Percentiles rank a stretch among this genome's conserved stretches.
phyloP scores from a whole-genome alignment of 2,113 vertebrate species.

The Mesoclemmys tuberculata region DNA sequence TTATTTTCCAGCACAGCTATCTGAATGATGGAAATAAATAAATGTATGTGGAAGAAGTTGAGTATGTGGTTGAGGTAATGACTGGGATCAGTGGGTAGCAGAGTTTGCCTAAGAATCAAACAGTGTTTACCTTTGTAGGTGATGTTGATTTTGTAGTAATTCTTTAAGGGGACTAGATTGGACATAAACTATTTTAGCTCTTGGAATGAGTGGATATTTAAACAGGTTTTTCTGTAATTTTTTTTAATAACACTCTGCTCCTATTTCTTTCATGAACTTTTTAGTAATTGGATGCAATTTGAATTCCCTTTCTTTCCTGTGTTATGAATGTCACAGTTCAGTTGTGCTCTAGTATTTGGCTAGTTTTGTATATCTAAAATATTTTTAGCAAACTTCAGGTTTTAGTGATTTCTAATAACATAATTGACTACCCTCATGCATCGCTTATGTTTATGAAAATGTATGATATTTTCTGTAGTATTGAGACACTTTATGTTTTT shows the following conservation, averaged over 20 bases:
- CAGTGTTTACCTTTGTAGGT: rapidly evolving
- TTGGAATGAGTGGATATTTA: not conserved
- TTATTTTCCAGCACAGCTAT: not conserved
- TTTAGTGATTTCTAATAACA: not conserved
- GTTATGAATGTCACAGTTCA: not conserved
- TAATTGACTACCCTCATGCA: not conserved
- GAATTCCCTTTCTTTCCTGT: not conserved
- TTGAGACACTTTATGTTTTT: not conserved
- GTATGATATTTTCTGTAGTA: not conserved
- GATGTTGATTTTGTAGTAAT: not conserved
- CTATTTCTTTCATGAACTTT: not conserved
- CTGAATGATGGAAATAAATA: not conserved
- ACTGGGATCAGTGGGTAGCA: not conserved
- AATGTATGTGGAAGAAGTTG: not conserved
- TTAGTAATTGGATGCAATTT: not conserved
- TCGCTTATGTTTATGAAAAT: not conserved
- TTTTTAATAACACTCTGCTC: not conserved
- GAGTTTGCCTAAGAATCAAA: not conserved
- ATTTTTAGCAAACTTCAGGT: not conserved
- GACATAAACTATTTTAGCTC: not conserved
- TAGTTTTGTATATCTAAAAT: not conserved
- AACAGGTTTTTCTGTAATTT: not conserved
- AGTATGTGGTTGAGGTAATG: rapidly evolving
- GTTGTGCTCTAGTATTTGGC: not conserved
- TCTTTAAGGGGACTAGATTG: not conserved